These are phyloP conservation scores for Geopemphigus sp. DNA, from an alignment of 1,140 invertebrate genomes.

Conservation along the genomic window DNA sequence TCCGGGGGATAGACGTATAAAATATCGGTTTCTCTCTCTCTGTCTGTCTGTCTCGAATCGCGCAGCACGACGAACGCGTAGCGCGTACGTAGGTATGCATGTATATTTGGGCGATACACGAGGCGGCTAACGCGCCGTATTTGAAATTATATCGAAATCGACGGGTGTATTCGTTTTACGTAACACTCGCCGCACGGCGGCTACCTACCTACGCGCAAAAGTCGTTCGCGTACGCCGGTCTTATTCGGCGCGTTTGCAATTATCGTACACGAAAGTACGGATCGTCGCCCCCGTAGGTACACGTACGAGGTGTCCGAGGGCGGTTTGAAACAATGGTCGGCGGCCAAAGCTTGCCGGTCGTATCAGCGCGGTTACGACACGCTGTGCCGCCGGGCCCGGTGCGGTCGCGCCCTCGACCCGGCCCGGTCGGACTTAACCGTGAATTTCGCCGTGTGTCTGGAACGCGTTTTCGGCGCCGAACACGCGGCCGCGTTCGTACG, in stretches of 20 bases:
- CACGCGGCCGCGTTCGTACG: background rate
- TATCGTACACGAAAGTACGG: no score
- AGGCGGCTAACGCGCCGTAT: background rate
- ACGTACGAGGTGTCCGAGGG: background rate
- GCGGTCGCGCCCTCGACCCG: background rate
- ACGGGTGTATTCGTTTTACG: no score
- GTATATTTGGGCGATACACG: no score
- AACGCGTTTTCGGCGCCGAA: background rate
- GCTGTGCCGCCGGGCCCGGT: background rate
- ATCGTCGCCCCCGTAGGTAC: background rate
- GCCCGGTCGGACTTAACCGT: background rate
- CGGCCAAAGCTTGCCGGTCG: background rate
- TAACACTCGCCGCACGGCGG: no score
- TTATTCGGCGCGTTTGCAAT: no score
- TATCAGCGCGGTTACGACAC: background rate
- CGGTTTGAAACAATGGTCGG: background rate
- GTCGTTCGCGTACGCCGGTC: no score
- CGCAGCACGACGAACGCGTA: no score
- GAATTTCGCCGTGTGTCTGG: background rate
- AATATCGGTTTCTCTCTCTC: background rate
- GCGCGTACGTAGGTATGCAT: no score
- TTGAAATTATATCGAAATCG: background rate
- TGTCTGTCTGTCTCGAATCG: background rate
- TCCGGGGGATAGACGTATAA: no score
- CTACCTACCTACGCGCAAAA: no score